These are phyloP conservation scores for Hydractinia echinata DNA, from an alignment of 30 jellyfish, hydroid and myxozoan genomes.

Conservation along the genomic window DNA sequence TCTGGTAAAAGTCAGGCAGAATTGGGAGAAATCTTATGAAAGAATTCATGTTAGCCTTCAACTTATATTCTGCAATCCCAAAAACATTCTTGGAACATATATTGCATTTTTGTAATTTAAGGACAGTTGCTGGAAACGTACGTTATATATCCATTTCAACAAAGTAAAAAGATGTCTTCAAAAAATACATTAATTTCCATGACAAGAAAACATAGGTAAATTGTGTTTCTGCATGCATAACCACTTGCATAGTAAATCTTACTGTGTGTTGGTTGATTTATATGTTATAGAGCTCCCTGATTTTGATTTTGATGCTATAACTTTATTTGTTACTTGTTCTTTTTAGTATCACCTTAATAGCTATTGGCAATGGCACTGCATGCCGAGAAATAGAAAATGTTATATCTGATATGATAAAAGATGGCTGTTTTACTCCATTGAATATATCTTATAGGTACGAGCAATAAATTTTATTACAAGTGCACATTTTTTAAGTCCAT, in stretches of 20 bases:
- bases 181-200: too few species aligned
- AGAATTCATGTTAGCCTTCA: too few species aligned
- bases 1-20: too few species aligned
- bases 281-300: background rate
- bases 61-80: too few species aligned
- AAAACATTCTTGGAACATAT: too few species aligned
- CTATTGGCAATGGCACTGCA: slow-evolving; percentile 91
- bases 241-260: too few species aligned
- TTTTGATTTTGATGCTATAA: background rate
- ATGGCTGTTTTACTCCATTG: slow-evolving; percentile 22
- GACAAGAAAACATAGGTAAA: too few species aligned
- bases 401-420: slow-evolving; percentile 44
- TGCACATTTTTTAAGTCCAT: background rate
- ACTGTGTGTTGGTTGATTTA: background rate
- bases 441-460: background rate
- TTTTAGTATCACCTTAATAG: slow-evolving; percentile 54
- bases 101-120: background rate
- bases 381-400: slow-evolving; percentile 73
- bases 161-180: too few species aligned
- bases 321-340: background rate
- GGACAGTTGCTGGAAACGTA: slow-evolving; percentile 59
- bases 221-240: too few species aligned
- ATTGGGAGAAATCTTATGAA: too few species aligned
- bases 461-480: background rate
- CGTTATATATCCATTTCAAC: slow-evolving; percentile 51